Evolutionary conservation across 2,888 invertebrate genomes (phyloP).

Genomic region (Eugnorisma glareosa): DNA sequence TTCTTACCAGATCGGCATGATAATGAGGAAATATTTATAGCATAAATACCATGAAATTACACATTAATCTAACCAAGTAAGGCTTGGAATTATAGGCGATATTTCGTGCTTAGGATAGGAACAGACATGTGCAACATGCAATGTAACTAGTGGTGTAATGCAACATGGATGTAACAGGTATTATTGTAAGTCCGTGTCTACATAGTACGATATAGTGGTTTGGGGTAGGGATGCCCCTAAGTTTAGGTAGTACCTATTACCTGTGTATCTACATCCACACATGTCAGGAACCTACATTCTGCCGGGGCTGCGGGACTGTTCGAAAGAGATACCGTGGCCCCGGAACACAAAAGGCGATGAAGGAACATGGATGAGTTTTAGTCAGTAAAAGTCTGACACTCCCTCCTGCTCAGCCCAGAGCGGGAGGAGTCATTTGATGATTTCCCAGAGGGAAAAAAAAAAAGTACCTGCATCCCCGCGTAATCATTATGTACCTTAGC

Average conservation of each 20-base stretch:
- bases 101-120: constrained; percentile 2
- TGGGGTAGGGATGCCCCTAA: background rate
- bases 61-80: constrained; percentile 13
- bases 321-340: no score
- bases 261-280: background rate
- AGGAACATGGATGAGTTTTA: no score
- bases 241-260: background rate
- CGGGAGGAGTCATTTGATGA: no score
- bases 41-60: constrained; percentile 49
- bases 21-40: constrained; percentile 55
- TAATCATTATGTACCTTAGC: background rate
- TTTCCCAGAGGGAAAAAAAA: no score
- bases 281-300: no score
- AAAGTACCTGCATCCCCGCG: background rate
- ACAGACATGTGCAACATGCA: constrained; percentile 3
- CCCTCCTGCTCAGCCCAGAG: no score
- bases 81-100: constrained; percentile 10
- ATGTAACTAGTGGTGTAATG: background rate
- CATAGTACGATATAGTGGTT: background rate
- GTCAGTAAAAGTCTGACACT: no score
- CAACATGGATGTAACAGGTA: background rate
- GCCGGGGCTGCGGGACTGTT: no score
- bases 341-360: no score
- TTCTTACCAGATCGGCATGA: constrained; percentile 50
- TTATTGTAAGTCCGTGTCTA: background rate